phyloP scores from a whole-genome alignment of 2,888 invertebrate genomes.

The Molorchus minor region DNA sequence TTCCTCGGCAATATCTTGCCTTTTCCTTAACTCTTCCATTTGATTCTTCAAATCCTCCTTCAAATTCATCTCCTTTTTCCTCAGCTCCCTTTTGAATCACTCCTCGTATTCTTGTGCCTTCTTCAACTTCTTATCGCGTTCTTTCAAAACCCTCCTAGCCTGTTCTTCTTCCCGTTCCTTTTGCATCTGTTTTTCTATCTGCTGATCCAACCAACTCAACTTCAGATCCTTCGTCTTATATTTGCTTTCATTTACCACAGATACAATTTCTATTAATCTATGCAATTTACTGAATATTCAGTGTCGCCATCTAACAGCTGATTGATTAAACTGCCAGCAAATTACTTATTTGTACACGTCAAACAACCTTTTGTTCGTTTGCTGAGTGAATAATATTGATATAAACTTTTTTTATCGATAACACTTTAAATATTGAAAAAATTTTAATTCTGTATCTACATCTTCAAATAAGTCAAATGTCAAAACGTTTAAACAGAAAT shows the following conservation, averaged over 20 bases:
- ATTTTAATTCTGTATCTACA: too few relatives aligned
- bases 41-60: slow-evolving; percentile 49
- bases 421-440: too few relatives aligned
- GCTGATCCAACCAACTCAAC: slow-evolving; percentile 72
- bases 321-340: too few relatives aligned
- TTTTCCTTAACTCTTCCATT: slow-evolving; percentile 48
- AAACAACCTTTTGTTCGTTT: too few relatives aligned
- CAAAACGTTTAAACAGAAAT: too few relatives aligned
- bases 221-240: slow-evolving; percentile 69
- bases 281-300: too few relatives aligned
- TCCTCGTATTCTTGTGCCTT: slow-evolving; percentile 60
- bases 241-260: slow-evolving; percentile 67
- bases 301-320: too few relatives aligned
- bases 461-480: too few relatives aligned
- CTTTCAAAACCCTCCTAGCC: slow-evolving; percentile 48
- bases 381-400: too few relatives aligned
- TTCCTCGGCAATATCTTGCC: slow-evolving; percentile 47
- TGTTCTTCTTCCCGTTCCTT: slow-evolving; percentile 64
- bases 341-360: too few relatives aligned
- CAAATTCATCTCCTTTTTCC: slow-evolving; percentile 54
- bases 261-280: too few relatives aligned
- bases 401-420: too few relatives aligned
- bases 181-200: slow-evolving; percentile 64
- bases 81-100: slow-evolving; percentile 54
- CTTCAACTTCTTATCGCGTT: slow-evolving; percentile 58